These are phyloP conservation scores for Xenotilapia longispinis DNA, from an alignment of 2,113 vertebrate species.

Conservation along the genomic window DNA sequence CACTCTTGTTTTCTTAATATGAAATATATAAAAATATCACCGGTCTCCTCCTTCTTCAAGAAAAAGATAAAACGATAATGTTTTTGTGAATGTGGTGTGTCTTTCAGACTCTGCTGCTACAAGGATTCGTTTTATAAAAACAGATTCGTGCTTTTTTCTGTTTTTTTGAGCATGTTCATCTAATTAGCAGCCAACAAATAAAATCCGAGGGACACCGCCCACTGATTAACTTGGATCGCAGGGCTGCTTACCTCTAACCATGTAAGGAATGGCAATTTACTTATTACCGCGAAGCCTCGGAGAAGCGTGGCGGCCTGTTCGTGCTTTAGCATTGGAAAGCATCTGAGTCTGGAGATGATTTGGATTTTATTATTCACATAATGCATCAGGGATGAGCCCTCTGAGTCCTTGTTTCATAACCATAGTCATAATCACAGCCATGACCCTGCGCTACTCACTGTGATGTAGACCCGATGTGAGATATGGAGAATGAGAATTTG, in stretches of 20 bases:
- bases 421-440: conserved; percentile 2
- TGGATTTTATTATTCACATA: conserved; percentile 41
- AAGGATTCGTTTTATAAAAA: background rate
- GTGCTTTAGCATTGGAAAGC: conserved; percentile 2
- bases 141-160: background rate
- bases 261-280: conserved; percentile 18
- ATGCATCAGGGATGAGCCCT: conserved; percentile 27
- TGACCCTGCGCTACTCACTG: background rate
- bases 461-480: conserved; percentile 10
- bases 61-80: background rate
- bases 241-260: background rate
- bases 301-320: background rate
- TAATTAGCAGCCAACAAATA: conserved; percentile 3
- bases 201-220: background rate
- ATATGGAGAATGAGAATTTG: background rate
- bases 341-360: conserved; percentile 19
- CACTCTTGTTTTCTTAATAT: background rate
- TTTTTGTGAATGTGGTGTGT: background rate
- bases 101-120: background rate
- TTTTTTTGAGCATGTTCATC: background rate
- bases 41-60: background rate
- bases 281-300: background rate
- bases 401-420: conserved; percentile 46
- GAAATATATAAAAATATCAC: background rate
- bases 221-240: background rate